These are phyloP conservation scores for Cylloceria caligata DNA, from an alignment of 2,888 invertebrate species.

Conservation along the genomic window DNA sequence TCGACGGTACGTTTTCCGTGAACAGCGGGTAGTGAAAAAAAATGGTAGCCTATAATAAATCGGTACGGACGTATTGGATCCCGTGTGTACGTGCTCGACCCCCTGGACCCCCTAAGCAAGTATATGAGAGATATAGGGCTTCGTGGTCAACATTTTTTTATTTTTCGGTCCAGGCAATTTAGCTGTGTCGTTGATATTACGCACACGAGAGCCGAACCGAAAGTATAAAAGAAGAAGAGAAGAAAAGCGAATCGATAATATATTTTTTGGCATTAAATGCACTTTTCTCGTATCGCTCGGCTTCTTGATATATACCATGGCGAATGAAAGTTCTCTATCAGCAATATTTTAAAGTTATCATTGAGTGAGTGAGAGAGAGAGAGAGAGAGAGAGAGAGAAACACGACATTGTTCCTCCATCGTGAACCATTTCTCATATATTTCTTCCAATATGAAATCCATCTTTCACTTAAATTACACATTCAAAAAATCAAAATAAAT, in stretches of 20 bases:
- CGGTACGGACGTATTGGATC: slow-evolving; percentile 5
- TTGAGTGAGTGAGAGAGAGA: too few relatives aligned
- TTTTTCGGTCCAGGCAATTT: slow-evolving; percentile 22
- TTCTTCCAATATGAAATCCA: too few relatives aligned
- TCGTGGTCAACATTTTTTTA: slow-evolving; percentile 23
- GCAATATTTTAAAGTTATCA: too few relatives aligned
- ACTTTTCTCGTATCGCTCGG: too few relatives aligned
- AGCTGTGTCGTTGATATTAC: slow-evolving; percentile 32
- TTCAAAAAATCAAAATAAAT: too few relatives aligned
- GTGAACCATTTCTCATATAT: too few relatives aligned
- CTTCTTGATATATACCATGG: too few relatives aligned
- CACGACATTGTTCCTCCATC: too few relatives aligned
- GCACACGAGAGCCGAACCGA: slow-evolving; percentile 12
- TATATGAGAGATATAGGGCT: slow-evolving; percentile 16
- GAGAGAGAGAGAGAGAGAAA: too few relatives aligned
- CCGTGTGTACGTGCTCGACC: slow-evolving; percentile 3
- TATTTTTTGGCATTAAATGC: too few relatives aligned
- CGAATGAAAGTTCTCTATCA: too few relatives aligned
- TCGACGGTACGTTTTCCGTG: slow-evolving; percentile 3
- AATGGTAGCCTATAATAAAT: slow-evolving; percentile 19
- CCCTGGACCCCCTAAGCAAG: background rate
- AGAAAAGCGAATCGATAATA: slow-evolving; percentile 22
- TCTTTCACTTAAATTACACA: too few relatives aligned
- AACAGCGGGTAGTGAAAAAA: background rate
- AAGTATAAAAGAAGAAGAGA: slow-evolving; percentile 6